Conservation (phyloP, 2,797 vertebrate genomes). For the Squalus acanthias region DNA sequence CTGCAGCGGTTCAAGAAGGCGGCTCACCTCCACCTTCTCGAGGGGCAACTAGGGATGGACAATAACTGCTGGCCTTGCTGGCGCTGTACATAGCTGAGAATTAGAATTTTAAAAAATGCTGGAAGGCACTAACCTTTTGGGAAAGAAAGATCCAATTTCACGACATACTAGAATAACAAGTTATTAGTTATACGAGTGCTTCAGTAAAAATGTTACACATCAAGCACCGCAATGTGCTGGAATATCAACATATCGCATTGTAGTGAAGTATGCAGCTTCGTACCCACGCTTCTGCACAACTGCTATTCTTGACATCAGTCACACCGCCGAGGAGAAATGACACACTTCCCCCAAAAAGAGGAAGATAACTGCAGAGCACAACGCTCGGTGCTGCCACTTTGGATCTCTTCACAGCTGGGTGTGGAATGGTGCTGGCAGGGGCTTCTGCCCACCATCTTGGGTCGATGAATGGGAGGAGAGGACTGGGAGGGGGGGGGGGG, state of each 20-base stretch:
- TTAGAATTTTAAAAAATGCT: neutral
- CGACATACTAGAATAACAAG: neutral
- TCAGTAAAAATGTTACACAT: neutral
- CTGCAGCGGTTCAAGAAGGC: neutral
- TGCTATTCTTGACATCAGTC: neutral
- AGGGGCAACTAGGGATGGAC: neutral
- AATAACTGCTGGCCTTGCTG: neutral
- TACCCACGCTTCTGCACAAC: neutral
- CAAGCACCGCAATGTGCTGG: neutral
- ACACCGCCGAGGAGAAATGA: neutral
- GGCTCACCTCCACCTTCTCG: neutral
- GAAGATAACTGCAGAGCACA: neutral
- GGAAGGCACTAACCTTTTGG: neutral
- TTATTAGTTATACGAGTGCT: too few species aligned
- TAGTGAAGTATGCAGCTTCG: neutral
- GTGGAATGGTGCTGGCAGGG: neutral
- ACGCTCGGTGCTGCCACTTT: neutral
- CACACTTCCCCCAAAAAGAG: neutral
- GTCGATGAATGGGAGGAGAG: neutral
- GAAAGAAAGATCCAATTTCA: neutral
- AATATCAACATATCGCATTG: too few species aligned
- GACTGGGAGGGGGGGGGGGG: neutral
- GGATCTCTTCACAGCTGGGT: neutral
- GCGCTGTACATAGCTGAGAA: too few species aligned
- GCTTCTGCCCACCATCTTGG: neutral